Percentiles rank a stretch among this genome's conserved stretches.
Evolutionary conservation across 2,888 invertebrate species (phyloP).

Genomic region (Hydriomena furcata): DNA sequence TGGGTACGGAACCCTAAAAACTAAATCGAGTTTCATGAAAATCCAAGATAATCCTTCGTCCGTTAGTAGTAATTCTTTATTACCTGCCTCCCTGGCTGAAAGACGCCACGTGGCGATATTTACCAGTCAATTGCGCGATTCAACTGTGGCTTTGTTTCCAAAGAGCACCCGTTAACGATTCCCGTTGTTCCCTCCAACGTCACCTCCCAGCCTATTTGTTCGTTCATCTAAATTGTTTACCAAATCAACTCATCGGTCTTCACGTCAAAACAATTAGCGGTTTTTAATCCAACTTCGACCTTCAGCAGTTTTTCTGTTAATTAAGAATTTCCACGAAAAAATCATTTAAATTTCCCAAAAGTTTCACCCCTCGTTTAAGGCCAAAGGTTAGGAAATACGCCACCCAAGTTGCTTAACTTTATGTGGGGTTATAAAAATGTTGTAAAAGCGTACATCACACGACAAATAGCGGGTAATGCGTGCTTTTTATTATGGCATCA

Average conservation of each 20-base stretch:
- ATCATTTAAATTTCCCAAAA: conserved; percentile 36
- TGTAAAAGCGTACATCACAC: conserved; percentile 54
- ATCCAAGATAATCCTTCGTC: too few relatives aligned
- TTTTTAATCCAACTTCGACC: conserved; percentile 50
- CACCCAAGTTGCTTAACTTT: conserved; percentile 48
- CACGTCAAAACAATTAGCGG: conserved; percentile 57
- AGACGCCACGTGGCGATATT: conserved; percentile 33
- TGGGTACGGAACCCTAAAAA: too few relatives aligned
- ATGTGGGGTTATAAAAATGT: conserved; percentile 50
- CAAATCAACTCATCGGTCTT: conserved; percentile 48
- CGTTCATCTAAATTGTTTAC: conserved; percentile 55
- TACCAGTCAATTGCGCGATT: conserved; percentile 52
- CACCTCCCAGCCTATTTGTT: conserved; percentile 41
- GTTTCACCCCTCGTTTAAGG: conserved; percentile 31
- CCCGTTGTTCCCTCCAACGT: conserved; percentile 40
- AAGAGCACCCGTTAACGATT: conserved; percentile 58
- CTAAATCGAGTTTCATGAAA: too few relatives aligned
- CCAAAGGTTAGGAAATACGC: conserved; percentile 38
- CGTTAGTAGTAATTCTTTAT: conserved; percentile 4
- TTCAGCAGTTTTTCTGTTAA: conserved; percentile 46
- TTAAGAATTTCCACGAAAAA: conserved; percentile 37
- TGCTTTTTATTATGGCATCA: conserved; percentile 63
- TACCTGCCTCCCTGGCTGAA: conserved; percentile 8
- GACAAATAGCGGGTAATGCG: conserved; percentile 57
- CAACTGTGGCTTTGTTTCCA: conserved; percentile 55